Conservation (phyloP, 92 coral and sea anemone genomes). For the Heliopora coerulea region DNA sequence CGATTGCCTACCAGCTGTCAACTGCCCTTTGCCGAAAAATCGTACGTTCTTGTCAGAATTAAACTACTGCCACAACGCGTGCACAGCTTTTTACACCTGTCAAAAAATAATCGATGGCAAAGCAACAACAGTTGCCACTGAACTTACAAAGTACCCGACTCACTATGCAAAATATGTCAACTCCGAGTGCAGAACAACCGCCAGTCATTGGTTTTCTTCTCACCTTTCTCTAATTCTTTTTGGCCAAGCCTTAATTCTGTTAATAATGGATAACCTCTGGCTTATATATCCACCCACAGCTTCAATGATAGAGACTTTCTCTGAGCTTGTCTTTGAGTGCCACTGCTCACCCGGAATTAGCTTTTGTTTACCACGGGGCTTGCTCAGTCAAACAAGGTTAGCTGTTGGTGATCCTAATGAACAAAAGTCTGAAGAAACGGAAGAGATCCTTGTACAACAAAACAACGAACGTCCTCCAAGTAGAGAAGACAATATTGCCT, state of each 20-base stretch:
- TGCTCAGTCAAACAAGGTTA: constrained; percentile 18
- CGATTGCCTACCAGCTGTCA: constrained; percentile 53
- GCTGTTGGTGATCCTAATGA: neutral
- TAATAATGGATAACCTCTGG: constrained; percentile 59
- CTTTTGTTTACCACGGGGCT: constrained; percentile 34
- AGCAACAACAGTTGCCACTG: constrained; percentile 30
- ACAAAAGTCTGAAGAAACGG: neutral
- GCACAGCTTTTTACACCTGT: constrained; percentile 9
- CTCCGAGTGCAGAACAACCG: constrained; percentile 48
- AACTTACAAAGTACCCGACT: constrained; percentile 46
- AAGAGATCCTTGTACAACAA: neutral
- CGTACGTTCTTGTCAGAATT: neutral
- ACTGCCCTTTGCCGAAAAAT: constrained; percentile 26
- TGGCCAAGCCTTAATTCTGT: constrained; percentile 40
- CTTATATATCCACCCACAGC: constrained; percentile 49
- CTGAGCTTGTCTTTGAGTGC: constrained; percentile 52
- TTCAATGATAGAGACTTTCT: constrained; percentile 48
- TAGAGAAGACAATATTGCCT: neutral
- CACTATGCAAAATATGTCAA: constrained; percentile 59
- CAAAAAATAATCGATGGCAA: neutral
- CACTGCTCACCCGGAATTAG: constrained; percentile 39
- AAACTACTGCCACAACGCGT: too few relatives aligned
- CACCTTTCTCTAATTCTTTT: constrained; percentile 50
- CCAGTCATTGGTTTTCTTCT: constrained; percentile 46
- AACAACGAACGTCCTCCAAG: neutral